Percentiles rank a stretch among this genome's conserved stretches.
These are phyloP conservation scores for Sebastes cheni DNA, from an alignment of 2,797 vertebrate species.

Conservation along the genomic window DNA sequence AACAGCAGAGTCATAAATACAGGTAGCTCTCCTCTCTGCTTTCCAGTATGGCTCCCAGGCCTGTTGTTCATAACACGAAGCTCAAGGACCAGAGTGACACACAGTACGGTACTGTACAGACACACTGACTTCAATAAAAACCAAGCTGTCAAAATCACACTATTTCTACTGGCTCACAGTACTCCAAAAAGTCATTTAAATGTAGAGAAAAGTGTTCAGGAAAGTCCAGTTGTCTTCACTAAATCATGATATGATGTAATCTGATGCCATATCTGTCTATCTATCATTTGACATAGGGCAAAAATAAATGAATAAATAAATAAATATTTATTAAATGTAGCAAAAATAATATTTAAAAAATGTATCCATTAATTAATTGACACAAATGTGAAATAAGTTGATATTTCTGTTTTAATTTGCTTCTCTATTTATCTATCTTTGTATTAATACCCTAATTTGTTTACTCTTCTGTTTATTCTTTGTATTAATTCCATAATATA, in stretches of 20 bases:
- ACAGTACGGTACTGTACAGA: background rate
- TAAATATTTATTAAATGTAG: too few species aligned
- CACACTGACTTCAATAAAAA: conserved; percentile 15
- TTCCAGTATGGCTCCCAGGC: conserved; percentile 51
- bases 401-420: too few species aligned
- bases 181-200: background rate
- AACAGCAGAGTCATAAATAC: conserved; percentile 66
- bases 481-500: too few species aligned
- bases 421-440: too few species aligned
- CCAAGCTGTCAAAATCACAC: background rate
- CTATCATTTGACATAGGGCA: background rate
- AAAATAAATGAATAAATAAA: too few species aligned
- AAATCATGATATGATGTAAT: background rate
- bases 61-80: conserved; percentile 56
- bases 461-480: too few species aligned
- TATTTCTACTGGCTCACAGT: background rate
- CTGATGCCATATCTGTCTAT: background rate
- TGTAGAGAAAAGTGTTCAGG: background rate
- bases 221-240: background rate
- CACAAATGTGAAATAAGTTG: too few species aligned
- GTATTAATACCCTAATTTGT: too few species aligned
- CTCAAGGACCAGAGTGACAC: conserved; percentile 34
- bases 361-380: too few species aligned
- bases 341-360: too few species aligned
- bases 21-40: conserved; percentile 50